These are phyloP conservation scores for Pionites leucogaster DNA, from an alignment of 2,113 vertebrate species.

Conservation along the genomic window DNA sequence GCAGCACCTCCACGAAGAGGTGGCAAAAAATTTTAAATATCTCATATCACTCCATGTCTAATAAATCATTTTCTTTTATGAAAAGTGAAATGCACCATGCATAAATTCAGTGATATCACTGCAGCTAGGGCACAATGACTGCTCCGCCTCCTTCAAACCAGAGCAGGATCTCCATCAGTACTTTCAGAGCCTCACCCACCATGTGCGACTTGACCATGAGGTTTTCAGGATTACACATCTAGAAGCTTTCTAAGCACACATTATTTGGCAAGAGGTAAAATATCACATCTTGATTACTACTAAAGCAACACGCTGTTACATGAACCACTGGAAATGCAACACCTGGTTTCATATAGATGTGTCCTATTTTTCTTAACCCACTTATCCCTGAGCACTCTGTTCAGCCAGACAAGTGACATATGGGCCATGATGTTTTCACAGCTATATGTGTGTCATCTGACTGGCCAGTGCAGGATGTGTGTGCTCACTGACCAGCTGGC, in stretches of 20 bases:
- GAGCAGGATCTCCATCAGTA: neutral
- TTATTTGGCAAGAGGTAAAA: neutral
- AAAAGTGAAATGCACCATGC: neutral
- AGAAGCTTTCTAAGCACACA: neutral
- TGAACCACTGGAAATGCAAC: neutral
- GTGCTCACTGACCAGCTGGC: neutral
- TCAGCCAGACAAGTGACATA: neutral
- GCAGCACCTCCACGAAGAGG: neutral
- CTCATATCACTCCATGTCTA: neutral
- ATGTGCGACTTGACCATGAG: neutral
- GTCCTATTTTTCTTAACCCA: neutral
- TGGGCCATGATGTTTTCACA: neutral
- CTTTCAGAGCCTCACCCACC: neutral
- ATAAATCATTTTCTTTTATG: neutral
- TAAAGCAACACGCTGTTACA: neutral
- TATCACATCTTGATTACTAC: neutral
- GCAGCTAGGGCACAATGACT: neutral
- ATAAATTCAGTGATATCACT: neutral
- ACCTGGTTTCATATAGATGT: neutral
- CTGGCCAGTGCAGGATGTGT: accelerated
- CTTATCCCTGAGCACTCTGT: neutral
- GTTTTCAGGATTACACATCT: neutral
- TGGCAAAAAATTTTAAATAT: neutral
- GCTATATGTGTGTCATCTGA: neutral
- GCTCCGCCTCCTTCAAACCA: neutral